A percentile compares a stretch with the other conserved stretches of the same genome.
These are phyloP conservation scores for Tupiocoris notatus DNA, from an alignment of 2,888 invertebrate species.

Conservation along the genomic window DNA sequence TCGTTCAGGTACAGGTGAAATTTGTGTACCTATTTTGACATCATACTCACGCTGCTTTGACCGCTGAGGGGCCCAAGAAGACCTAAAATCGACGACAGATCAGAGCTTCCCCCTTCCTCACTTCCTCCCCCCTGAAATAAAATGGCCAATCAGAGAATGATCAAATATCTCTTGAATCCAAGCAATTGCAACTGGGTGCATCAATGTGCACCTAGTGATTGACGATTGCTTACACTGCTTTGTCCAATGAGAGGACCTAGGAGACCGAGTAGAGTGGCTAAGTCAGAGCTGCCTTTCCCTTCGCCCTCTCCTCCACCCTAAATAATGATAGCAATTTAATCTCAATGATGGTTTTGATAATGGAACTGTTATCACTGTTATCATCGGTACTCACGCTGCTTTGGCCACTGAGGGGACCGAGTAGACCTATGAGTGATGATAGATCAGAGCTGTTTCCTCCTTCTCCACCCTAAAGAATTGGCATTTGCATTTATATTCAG, in stretches of 20 bases:
- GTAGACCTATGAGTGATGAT: neutral
- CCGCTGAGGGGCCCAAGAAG: slow-evolving; percentile 8
- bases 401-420: slow-evolving; percentile 25
- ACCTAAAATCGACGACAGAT: neutral
- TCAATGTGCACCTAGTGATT: no score
- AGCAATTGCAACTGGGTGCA: no score
- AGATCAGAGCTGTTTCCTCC: slow-evolving; percentile 27
- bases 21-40: no score
- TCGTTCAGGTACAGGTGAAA: no score
- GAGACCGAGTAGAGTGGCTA: slow-evolving; percentile 34
- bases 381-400: slow-evolving; percentile 6
- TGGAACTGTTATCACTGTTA: neutral
- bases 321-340: neutral
- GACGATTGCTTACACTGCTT: slow-evolving; percentile 40
- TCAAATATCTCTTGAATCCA: no score
- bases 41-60: slow-evolving; percentile 7
- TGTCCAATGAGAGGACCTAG: slow-evolving; percentile 38
- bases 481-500: no score
- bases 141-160: neutral
- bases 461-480: slow-evolving; percentile 9
- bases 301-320: slow-evolving; percentile 29
- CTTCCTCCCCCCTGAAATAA: neutral
- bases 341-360: no score
- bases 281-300: slow-evolving; percentile 38
- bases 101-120: slow-evolving; percentile 11